Evolutionary conservation across 30 jellyfish, hydroid and myxozoan species (phyloP).

Genomic region (Turritopsis dohrnii): DNA sequence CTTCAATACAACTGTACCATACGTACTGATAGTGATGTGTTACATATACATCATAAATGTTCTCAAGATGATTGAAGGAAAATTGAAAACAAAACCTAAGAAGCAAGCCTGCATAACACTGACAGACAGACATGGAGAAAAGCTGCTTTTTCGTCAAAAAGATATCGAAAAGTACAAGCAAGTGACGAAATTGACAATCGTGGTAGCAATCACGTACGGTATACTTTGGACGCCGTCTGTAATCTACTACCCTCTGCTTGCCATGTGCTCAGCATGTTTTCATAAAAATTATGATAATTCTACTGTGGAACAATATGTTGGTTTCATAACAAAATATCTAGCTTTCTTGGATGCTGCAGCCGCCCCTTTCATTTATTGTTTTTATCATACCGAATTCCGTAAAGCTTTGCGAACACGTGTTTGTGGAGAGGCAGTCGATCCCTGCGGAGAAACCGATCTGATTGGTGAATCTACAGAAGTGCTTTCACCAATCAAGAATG

Average conservation of each 20-base stretch:
- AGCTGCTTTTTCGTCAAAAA: slow-evolving; percentile 3
- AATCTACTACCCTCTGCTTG: slow-evolving; percentile 46
- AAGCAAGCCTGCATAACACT: not conserved
- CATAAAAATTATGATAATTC: slow-evolving; percentile 39
- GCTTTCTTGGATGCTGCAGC: slow-evolving; percentile 78
- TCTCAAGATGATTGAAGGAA: not conserved
- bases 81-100: not conserved
- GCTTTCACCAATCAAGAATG: not conserved
- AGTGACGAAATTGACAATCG: slow-evolving; percentile 45
- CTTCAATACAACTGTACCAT: slow-evolving; percentile 69
- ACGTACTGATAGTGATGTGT: slow-evolving; percentile 29
- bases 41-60: slow-evolving; percentile 39
- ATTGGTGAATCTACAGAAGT: not conserved
- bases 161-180: slow-evolving; percentile 28
- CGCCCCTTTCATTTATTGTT: slow-evolving; percentile 71
- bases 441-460: not conserved
- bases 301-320: slow-evolving; percentile 36
- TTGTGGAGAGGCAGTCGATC: not conserved
- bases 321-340: slow-evolving; percentile 53
- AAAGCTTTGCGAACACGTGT: not conserved
- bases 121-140: not conserved
- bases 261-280: slow-evolving; percentile 56
- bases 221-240: slow-evolving; percentile 96
- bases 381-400: slow-evolving; percentile 43
- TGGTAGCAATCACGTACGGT: slow-evolving; percentile 41